Conservation (phyloP, 92 coral and sea anemone species). For the Palythoa grandiflora region DNA sequence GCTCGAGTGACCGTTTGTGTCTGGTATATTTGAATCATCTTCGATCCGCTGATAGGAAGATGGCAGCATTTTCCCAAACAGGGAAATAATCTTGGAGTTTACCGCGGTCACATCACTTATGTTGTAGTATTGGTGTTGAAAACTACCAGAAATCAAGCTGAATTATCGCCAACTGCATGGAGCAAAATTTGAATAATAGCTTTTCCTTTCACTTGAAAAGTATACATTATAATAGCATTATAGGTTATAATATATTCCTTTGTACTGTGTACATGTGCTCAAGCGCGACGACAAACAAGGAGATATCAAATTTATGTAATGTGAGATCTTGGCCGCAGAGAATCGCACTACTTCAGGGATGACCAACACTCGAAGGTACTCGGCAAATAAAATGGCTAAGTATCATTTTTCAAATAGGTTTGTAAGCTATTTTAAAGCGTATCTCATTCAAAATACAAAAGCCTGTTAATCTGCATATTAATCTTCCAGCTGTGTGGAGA, state of each 20-base stretch:
- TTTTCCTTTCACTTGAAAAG: slow-evolving; percentile 22
- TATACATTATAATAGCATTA: slow-evolving; percentile 26
- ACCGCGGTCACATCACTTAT: not conserved
- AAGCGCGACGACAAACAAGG: not conserved
- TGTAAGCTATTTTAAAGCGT: too few species aligned
- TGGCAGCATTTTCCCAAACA: slow-evolving; percentile 67
- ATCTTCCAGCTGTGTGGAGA: too few species aligned
- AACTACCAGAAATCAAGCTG: not conserved
- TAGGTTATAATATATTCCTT: slow-evolving; percentile 31
- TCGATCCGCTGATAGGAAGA: slow-evolving; percentile 79
- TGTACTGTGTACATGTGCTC: slow-evolving; percentile 29
- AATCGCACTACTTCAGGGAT: too few species aligned
- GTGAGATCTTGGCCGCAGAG: not conserved
- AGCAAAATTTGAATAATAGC: slow-evolving; percentile 26
- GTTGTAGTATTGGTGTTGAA: not conserved
- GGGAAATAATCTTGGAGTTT: not conserved
- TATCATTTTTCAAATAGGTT: too few species aligned
- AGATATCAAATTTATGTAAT: not conserved
- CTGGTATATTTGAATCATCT: slow-evolving; percentile 66
- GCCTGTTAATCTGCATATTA: too few species aligned
- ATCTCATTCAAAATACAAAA: too few species aligned
- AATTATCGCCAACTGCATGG: not conserved
- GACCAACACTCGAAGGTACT: too few species aligned
- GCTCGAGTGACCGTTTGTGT: slow-evolving; percentile 56
- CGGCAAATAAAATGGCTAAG: too few species aligned